These are phyloP conservation scores for Phalloptychus januarius DNA, from an alignment of 2,797 vertebrate species.

Conservation along the genomic window DNA sequence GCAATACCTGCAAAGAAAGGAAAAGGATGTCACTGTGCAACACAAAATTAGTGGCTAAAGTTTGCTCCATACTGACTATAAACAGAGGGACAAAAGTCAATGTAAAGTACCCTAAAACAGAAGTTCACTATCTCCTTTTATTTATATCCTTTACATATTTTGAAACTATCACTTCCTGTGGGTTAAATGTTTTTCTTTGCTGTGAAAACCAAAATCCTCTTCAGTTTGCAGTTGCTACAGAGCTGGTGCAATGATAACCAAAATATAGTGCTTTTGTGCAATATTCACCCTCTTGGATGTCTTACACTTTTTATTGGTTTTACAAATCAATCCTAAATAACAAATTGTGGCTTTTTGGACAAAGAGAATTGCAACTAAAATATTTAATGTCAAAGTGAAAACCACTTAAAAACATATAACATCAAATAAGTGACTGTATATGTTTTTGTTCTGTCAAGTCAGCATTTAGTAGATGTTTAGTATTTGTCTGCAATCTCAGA, in stretches of 20 bases:
- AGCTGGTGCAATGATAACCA: background rate
- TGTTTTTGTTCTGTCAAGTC: background rate
- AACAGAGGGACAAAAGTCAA: conserved; percentile 3
- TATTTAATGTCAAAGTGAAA: background rate
- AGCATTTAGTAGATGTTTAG: background rate
- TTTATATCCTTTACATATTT: background rate
- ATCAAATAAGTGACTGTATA: background rate
- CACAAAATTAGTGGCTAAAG: background rate
- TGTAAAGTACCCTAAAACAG: background rate
- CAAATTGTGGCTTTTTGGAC: background rate
- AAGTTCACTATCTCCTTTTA: background rate
- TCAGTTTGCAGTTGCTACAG: background rate
- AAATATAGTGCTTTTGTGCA: background rate
- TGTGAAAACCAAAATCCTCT: background rate
- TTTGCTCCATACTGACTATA: background rate
- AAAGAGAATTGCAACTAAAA: background rate
- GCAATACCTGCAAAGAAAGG: conserved; percentile 79
- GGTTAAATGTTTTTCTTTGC: background rate
- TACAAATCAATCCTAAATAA: too few relatives aligned
- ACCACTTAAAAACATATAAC: background rate
- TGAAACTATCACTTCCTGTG: background rate
- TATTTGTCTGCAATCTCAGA: too few relatives aligned
- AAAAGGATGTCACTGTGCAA: conserved; percentile 1
- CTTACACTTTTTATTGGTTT: background rate
- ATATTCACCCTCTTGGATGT: background rate